A percentile compares a stretch with the other conserved stretches of the same genome.
These are phyloP conservation scores for Dipus sagitta DNA, from an alignment of 2,797 vertebrate species.

Conservation along the genomic window DNA sequence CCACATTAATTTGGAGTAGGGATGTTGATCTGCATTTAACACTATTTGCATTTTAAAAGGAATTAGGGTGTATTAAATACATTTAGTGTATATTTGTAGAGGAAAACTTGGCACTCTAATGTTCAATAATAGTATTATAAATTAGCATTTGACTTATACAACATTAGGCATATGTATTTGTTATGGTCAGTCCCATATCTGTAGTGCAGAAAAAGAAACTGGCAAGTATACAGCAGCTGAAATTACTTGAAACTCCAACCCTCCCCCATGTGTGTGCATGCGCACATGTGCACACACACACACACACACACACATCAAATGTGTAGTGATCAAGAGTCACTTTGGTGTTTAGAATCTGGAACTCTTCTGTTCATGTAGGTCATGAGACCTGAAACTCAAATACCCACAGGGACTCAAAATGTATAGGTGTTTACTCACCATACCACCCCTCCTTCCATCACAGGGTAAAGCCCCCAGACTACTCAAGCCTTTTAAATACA, in stretches of 20 bases:
- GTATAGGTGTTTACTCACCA: not conserved
- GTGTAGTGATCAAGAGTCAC: not conserved
- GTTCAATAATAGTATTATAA: not conserved
- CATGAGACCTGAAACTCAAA: not conserved
- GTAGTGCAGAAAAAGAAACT: constrained; percentile 23
- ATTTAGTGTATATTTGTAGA: not conserved
- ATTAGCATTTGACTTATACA: not conserved
- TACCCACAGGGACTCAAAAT: not conserved
- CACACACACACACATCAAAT: not conserved
- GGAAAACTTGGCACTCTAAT: not conserved
- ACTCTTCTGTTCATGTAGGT: not conserved
- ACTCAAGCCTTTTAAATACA: not conserved
- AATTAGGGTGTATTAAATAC: not conserved
- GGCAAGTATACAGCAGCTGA: not conserved
- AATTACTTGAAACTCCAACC: constrained; percentile 28
- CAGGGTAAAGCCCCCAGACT: not conserved
- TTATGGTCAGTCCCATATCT: not conserved
- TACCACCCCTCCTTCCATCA: not conserved
- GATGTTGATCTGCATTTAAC: not conserved
- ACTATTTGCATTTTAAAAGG: constrained; percentile 34
- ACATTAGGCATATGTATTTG: not conserved
- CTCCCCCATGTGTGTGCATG: not conserved
- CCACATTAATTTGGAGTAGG: not conserved
- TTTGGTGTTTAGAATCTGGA: not conserved
- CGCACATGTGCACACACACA: too few relatives aligned